Percentiles rank a stretch among this genome's conserved stretches.
phyloP scores from a whole-genome alignment of 2,113 vertebrate species.

The Proterorhinus semilunaris region DNA sequence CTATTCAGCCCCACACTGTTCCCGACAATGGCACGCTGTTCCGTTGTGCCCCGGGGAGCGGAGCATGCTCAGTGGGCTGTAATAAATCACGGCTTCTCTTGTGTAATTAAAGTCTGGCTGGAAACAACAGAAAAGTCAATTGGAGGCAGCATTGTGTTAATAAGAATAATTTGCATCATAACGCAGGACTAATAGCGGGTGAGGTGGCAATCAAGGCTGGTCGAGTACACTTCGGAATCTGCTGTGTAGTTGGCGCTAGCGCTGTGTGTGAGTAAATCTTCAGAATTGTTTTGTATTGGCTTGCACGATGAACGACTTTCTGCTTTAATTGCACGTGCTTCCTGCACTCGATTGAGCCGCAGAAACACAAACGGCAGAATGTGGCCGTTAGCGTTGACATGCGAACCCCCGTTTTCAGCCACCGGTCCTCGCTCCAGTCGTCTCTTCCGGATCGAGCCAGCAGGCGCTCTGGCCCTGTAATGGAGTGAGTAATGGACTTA shows the following conservation, averaged over 20 bases:
- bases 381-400: slow-evolving; percentile 57
- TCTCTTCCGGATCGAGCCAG: slow-evolving; percentile 63
- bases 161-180: slow-evolving; percentile 32
- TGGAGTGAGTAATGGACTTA: slow-evolving; percentile 78
- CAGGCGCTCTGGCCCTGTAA: slow-evolving; percentile 74
- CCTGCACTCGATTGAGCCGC: too few species aligned
- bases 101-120: slow-evolving; percentile 61
- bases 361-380: slow-evolving; percentile 45
- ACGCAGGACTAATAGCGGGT: slow-evolving; percentile 37
- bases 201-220: slow-evolving; percentile 27
- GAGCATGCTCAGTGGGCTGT: slow-evolving; percentile 19
- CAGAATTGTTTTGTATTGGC: too few species aligned
- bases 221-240: slow-evolving; percentile 22
- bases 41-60: slow-evolving; percentile 35
- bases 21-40: slow-evolving; percentile 64
- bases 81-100: slow-evolving; percentile 58
- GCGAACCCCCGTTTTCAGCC: slow-evolving; percentile 56
- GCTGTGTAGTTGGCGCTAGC: not conserved
- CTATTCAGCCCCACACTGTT: slow-evolving; percentile 39
- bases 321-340: too few species aligned
- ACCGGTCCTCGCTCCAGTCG: slow-evolving; percentile 57
- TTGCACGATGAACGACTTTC: too few species aligned
- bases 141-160: slow-evolving; percentile 44
- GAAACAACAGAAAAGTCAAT: slow-evolving; percentile 47
- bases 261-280: not conserved